Base-by-base conservation (phyloP, 2,113 vertebrate species). In the Thunnus thynnus region DNA sequence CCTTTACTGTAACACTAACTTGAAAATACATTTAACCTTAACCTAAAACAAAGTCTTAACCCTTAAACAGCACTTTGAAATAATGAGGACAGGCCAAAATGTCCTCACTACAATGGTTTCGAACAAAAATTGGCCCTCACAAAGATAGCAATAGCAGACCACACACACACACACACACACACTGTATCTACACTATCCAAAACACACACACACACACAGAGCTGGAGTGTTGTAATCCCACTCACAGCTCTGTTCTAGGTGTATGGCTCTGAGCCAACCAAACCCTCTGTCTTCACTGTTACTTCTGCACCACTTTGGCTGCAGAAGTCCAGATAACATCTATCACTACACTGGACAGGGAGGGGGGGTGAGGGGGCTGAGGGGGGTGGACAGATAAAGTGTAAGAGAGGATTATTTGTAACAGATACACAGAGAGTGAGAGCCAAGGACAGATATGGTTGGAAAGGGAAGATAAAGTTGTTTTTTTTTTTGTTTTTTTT, bases 281-380 rank as follows among this genome's bases (percentile, higher is more conserved):
- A 66, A 66, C 72, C 82, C 44, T 83, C 80, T 66, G 84, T 83
- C 62, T 74, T 1, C 20, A 25, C 74, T 76, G 70, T 72, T 81
- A 83, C 48, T 85, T 69, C 57, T 81, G 68, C 80, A 82, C 46
- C 66, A 78, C 73, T 76, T 67, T 52, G 67, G 74, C 87, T 80
- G 80, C 58, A 73, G 71, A 80, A 80, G 55, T 63, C 60, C 70
- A 83, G 85, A 89, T 84, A 89, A 75, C 80, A 90, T 89, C 78
- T 76, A 65, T 74, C 68, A 72, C 68, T 25, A 22, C 47, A 22
- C 36, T 69, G 76, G 78, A 62, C 57, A 73, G 79, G 78, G 55
- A 41, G 76, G 3, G 70, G 3, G 70, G 69, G 7, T 8, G 62
- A 12, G 44, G 48, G 46, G 7, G 36, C 6, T 8, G 62, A 12